Evolutionary conservation across 1,140 invertebrate genomes (phyloP).

Genomic region (Lutraria rhynchaena): DNA sequence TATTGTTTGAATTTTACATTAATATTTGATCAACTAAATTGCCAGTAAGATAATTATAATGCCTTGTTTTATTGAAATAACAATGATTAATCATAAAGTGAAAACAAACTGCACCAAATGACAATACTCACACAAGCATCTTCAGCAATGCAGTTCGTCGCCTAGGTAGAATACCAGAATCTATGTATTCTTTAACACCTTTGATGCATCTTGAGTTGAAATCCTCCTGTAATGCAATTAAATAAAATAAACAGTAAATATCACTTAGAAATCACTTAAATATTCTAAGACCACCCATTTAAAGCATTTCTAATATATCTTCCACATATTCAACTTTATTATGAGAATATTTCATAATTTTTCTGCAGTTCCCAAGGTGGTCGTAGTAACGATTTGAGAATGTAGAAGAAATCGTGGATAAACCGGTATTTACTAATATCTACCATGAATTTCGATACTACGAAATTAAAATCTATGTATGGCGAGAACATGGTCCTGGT

Average conservation of each 20-base stretch:
- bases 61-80: too few species aligned
- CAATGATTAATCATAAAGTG: too few species aligned
- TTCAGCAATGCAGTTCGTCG: background rate
- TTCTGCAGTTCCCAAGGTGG: background rate
- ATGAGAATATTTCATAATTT: background rate
- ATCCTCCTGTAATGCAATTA: slow-evolving; percentile 4
- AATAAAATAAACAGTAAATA: too few species aligned
- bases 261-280: background rate
- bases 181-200: slow-evolving; percentile 3
- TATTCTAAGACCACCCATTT: background rate
- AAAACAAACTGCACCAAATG: too few species aligned
- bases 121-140: background rate
- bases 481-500: too few species aligned
- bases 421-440: too few species aligned
- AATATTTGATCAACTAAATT: too few species aligned
- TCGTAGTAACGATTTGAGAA: background rate
- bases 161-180: background rate
- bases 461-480: too few species aligned
- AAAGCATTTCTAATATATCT: background rate
- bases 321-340: background rate
- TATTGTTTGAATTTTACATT: too few species aligned
- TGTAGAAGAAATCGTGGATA: background rate
- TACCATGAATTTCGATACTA: too few species aligned
- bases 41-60: too few species aligned
- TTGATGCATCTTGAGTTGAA: background rate